These are phyloP conservation scores for Ascaphus truei DNA, from an alignment of 2,113 vertebrate species.

Conservation along the genomic window DNA sequence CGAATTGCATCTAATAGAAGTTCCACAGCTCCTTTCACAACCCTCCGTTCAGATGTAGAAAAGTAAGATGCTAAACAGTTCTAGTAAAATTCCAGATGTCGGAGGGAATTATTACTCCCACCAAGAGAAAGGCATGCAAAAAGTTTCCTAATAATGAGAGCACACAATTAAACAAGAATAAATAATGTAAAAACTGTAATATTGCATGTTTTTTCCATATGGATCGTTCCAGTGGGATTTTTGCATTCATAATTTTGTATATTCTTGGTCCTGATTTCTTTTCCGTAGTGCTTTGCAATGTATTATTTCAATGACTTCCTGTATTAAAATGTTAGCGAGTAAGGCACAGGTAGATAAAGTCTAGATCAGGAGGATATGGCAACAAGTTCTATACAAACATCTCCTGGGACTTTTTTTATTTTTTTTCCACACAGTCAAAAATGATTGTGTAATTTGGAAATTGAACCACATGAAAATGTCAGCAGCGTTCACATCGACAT, in stretches of 20 bases:
- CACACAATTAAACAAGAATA: constrained; percentile 3
- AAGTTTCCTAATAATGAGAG: background rate
- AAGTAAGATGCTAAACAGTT: background rate
- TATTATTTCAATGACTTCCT: background rate
- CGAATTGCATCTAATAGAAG: background rate
- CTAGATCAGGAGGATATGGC: background rate
- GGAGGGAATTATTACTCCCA: background rate
- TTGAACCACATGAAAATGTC: too few species aligned
- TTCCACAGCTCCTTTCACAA: background rate
- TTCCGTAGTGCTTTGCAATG: background rate
- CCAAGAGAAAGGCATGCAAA: background rate
- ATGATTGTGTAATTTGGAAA: too few species aligned
- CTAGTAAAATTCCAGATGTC: constrained; percentile 12
- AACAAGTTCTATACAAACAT: background rate
- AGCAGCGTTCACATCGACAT: too few species aligned
- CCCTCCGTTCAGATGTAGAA: background rate
- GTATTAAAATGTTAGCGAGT: background rate
- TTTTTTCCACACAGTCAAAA: too few species aligned
- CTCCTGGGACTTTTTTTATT: background rate
- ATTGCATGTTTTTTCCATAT: constrained; percentile 4
- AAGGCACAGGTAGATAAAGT: background rate
- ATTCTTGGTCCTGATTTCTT: background rate
- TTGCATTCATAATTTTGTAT: background rate
- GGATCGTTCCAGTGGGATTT: background rate
- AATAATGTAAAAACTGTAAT: background rate